A percentile compares a stretch with the other conserved stretches of the same genome.
These are phyloP conservation scores for Agrilus cyanescens DNA, from an alignment of 2,888 invertebrate species.

Conservation along the genomic window DNA sequence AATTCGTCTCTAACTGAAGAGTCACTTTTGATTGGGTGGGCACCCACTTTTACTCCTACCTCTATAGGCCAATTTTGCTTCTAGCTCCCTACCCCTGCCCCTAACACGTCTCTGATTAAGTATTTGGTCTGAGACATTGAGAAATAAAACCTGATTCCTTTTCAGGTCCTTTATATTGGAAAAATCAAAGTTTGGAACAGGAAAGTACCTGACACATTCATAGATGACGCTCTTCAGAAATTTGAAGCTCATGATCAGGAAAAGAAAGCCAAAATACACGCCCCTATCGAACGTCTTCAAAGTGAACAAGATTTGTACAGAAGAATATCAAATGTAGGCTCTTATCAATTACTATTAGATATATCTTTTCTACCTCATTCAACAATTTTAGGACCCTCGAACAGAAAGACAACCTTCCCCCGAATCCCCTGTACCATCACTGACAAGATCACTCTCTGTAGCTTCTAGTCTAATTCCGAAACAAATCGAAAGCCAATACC, in stretches of 20 bases:
- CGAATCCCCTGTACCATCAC: background rate
- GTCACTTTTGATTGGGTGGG: no score
- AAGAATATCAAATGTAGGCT: slow-evolving; percentile 33
- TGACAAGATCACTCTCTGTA: no score
- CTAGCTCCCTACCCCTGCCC: no score
- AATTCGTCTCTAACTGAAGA: no score
- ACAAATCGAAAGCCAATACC: no score
- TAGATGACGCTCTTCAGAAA: slow-evolving; percentile 81
- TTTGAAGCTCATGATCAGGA: slow-evolving; percentile 71
- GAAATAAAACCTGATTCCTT: no score
- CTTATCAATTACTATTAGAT: background rate
- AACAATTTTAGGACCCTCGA: background rate
- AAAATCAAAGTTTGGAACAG: slow-evolving; percentile 80
- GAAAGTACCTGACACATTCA: slow-evolving; percentile 76
- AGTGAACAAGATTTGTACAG: slow-evolving; percentile 28
- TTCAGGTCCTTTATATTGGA: slow-evolving; percentile 78
- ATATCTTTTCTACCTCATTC: no score
- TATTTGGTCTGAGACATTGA: no score
- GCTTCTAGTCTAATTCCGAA: no score
- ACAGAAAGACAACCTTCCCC: background rate
- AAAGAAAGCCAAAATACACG: slow-evolving; percentile 35
- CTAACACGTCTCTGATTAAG: no score
- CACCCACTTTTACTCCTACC: no score
- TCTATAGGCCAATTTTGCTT: no score
- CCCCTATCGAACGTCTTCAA: slow-evolving; percentile 24